Evolutionary conservation across 2,113 vertebrate genomes (phyloP), one percentile per base, ranked within the genome.

Genomic region (Pseudois nayaur): DNA sequence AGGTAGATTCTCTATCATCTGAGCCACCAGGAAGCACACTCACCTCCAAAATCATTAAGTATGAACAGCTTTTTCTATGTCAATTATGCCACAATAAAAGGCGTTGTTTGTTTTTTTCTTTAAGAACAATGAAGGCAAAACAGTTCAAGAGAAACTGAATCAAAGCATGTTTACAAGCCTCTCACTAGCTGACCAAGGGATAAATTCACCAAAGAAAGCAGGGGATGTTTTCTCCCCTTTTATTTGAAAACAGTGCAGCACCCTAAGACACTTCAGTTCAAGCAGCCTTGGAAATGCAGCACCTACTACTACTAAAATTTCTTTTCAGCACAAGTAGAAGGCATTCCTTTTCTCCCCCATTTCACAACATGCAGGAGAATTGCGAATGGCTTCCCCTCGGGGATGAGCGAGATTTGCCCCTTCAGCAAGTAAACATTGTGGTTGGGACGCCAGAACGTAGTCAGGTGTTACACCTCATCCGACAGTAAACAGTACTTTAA

Each of bases 201-300:
- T 36, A 57, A 81, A 93, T 27, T 19, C 27, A 93, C 81, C n/a
- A 43, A 74, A 95, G 54, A 55, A 89, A 87, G 17, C 11, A 45
- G 84, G 27, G 16, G 12, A 17, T 12, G 6, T 6, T 57, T 10
- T 52, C 29, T 2, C 29, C 25, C 25, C 27, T 33, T 84, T 59
- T 43, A 91, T 94, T 84, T 74, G 45, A 81, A 84, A 94, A 91
- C 45, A 79, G 64, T 59, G 43, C 1, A 33, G n/a, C 57, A 29
- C 8, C 21, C 1, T 59, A 31, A 87, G 40, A 45, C n/a, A 45
- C 13, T 89, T 89, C 48, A 27, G 17, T 36, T 64, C 81, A 57
- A 57, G 59, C 19, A 60, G 33, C 0, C 45, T 87, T 83, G 84
- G 89, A 94, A 96, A 90, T 45, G 57, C 45, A 87, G 87, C 74